Conservation (phyloP, 2,888 invertebrate species). For the Hylaea fasciaria region DNA sequence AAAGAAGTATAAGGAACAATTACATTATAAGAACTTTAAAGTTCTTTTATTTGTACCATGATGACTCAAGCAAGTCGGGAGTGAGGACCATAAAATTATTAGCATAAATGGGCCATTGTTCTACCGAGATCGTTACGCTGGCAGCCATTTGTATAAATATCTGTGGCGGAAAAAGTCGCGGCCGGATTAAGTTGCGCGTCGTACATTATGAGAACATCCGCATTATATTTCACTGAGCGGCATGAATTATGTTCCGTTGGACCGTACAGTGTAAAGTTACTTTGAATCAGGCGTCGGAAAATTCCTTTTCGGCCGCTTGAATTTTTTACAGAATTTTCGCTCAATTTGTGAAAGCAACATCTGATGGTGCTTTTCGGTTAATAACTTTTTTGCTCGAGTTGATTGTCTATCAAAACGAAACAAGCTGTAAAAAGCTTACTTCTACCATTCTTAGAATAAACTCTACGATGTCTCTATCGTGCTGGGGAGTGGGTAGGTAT, state of each 20-base stretch:
- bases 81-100: slow-evolving; percentile 44
- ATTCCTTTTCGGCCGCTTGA: slow-evolving; percentile 52
- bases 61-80: slow-evolving; percentile 43
- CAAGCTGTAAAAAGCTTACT: too few species aligned
- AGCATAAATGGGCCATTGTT: slow-evolving; percentile 50
- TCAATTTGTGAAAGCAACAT: slow-evolving; percentile 27
- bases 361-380: slow-evolving; percentile 27
- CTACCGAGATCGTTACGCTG: slow-evolving; percentile 57
- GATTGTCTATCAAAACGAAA: background rate
- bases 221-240: slow-evolving; percentile 78
- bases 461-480: too few species aligned
- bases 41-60: slow-evolving; percentile 39
- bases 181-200: slow-evolving; percentile 77
- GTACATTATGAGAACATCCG: slow-evolving; percentile 80
- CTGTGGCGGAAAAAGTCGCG: slow-evolving; percentile 70
- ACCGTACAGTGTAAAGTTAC: slow-evolving; percentile 69
- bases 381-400: slow-evolving; percentile 14
- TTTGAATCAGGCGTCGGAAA: slow-evolving; percentile 67
- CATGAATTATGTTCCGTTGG: slow-evolving; percentile 75
- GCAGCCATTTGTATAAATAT: slow-evolving; percentile 67
- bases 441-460: too few species aligned
- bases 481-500: too few species aligned
- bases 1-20: slow-evolving; percentile 1
- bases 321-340: slow-evolving; percentile 40
- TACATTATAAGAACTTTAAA: slow-evolving; percentile 18